Conservation (phyloP, 2,888 invertebrate species). For the Rotaria magnacalcarata region DNA sequence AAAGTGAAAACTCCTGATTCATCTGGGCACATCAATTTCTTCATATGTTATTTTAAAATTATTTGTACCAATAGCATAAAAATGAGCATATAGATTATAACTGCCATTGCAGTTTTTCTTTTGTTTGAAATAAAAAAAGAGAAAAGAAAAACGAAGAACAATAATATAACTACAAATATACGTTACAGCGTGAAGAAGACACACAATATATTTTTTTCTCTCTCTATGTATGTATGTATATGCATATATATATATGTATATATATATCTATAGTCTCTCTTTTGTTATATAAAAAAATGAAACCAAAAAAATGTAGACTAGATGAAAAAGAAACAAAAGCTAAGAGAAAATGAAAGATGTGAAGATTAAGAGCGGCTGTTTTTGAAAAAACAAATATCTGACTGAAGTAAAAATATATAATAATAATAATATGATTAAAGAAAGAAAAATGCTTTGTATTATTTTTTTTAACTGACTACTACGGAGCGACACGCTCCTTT, state of each 20-base stretch:
- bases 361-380: slow-evolving; percentile 12
- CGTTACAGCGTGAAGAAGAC: neutral
- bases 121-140: too few relatives aligned
- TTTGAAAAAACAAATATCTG: slow-evolving; percentile 1
- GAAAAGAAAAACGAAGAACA: neutral
- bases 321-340: neutral
- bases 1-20: too few relatives aligned
- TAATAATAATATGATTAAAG: neutral
- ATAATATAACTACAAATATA: neutral
- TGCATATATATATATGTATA: neutral
- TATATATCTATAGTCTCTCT: neutral
- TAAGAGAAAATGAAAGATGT: neutral
- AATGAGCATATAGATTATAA: neutral
- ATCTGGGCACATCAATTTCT: too few relatives aligned
- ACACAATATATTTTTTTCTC: neutral
- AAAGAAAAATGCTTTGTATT: neutral
- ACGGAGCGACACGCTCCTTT: neutral
- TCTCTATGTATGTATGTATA: neutral
- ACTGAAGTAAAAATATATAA: neutral
- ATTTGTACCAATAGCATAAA: neutral
- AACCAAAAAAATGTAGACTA: neutral
- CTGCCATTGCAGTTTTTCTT: neutral
- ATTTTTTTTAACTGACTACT: neutral
- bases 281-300: neutral
- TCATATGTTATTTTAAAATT: too few relatives aligned